Conservation (phyloP, 1,140 invertebrate species). For the Lethocerus indicus region DNA sequence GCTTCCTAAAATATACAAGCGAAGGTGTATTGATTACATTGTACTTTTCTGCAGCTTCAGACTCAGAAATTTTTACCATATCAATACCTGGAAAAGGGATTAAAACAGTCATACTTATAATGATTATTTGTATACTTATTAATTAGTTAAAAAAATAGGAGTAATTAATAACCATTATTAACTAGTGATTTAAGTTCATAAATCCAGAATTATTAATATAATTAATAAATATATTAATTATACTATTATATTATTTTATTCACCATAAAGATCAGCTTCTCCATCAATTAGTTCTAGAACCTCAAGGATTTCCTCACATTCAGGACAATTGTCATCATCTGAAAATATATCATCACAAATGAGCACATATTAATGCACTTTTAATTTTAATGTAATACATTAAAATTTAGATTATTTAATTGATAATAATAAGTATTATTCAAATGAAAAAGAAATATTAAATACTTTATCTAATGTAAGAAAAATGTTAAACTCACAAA, state of each 20-base stretch:
- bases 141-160: too few relatives aligned
- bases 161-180: not conserved
- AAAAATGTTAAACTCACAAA: slow-evolving; percentile 57
- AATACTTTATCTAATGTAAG: too few relatives aligned
- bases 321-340: slow-evolving; percentile 82
- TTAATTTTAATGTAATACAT: not conserved
- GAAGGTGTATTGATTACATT: slow-evolving; percentile 68
- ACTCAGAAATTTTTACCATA: slow-evolving; percentile 83
- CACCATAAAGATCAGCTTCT: slow-evolving; percentile 76
- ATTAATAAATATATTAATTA: too few relatives aligned
- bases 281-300: slow-evolving; percentile 84
- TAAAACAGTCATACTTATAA: too few relatives aligned
- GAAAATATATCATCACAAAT: slow-evolving; percentile 14
- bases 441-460: not conserved
- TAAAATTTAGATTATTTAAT: not conserved
- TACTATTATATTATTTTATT: not conserved
- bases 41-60: slow-evolving; percentile 63
- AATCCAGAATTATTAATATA: not conserved
- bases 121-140: too few relatives aligned
- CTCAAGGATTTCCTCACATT: slow-evolving; percentile 76
- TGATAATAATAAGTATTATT: not conserved
- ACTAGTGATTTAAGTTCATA: not conserved
- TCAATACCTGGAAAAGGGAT: slow-evolving; percentile 53
- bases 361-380: not conserved
- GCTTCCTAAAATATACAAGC: slow-evolving; percentile 78